These are phyloP conservation scores for Dinocampus coccinellae DNA, from an alignment of 2,888 invertebrate genomes.

Conservation along the genomic window DNA sequence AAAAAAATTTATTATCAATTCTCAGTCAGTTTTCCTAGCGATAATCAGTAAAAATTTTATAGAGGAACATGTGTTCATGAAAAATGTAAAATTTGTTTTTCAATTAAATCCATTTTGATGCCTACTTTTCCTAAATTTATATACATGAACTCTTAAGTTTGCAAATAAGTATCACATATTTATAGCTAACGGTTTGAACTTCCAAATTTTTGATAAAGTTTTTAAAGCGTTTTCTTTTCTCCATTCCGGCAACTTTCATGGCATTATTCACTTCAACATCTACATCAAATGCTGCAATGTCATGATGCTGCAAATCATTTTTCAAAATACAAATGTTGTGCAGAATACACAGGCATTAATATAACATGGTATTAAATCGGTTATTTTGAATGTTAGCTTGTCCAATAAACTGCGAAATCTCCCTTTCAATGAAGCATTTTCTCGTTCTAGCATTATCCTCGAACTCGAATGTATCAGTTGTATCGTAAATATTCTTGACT, in stretches of 20 bases:
- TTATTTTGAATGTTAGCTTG: constrained; percentile 13
- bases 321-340: constrained; percentile 32
- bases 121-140: not conserved
- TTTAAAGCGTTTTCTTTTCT: constrained; percentile 2
- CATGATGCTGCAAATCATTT: constrained; percentile 23
- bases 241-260: not conserved
- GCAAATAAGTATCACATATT: not conserved
- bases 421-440: constrained; percentile 18
- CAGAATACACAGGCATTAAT: constrained; percentile 19
- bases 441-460: constrained; percentile 29
- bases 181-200: not conserved
- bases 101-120: not conserved
- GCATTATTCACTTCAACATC: constrained; percentile 3
- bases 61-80: too few relatives aligned
- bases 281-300: not conserved
- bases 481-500: not conserved
- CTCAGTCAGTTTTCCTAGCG: too few relatives aligned
- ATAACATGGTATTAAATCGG: constrained; percentile 26
- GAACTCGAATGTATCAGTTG: constrained; percentile 15
- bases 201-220: not conserved
- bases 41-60: too few relatives aligned
- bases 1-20: too few relatives aligned
- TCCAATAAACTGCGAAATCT: constrained; percentile 27
- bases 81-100: too few relatives aligned
- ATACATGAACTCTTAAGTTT: not conserved